phyloP scores from a whole-genome alignment of 2,888 invertebrate species.

The Cephalotes varians region DNA sequence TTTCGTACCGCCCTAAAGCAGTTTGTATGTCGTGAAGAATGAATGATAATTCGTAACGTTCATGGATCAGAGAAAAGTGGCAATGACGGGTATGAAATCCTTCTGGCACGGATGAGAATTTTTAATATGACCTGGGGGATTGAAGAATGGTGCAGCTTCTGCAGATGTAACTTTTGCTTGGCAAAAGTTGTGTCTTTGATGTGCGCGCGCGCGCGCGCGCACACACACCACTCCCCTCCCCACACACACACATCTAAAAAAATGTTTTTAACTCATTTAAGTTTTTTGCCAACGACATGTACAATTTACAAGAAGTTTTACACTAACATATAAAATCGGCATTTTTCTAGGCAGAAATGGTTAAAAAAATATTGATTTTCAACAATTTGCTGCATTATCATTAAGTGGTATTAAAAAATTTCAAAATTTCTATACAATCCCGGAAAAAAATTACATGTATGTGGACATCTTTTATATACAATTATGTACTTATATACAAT shows the following conservation, averaged over 20 bases:
- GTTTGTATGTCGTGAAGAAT: slow-evolving; percentile 62
- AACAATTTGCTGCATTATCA: not conserved
- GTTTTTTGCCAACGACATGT: not conserved
- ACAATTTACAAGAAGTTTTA: not conserved
- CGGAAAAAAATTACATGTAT: too few relatives aligned
- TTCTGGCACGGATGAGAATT: slow-evolving; percentile 40
- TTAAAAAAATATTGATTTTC: not conserved
- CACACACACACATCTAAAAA: not conserved
- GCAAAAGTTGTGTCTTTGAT: not conserved
- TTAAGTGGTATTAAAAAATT: not conserved
- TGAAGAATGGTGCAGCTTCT: slow-evolving; percentile 14
- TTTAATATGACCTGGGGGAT: slow-evolving; percentile 42
- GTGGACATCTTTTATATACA: too few relatives aligned
- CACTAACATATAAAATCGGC: not conserved
- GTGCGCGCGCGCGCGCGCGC: too few relatives aligned
- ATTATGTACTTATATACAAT: too few relatives aligned
- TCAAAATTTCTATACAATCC: too few relatives aligned
- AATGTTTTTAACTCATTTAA: slow-evolving; percentile 1
- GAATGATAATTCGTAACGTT: slow-evolving; percentile 66
- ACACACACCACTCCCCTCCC: too few relatives aligned
- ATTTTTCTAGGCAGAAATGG: not conserved
- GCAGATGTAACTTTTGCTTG: not conserved
- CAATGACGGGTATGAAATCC: slow-evolving; percentile 46
- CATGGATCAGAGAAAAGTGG: slow-evolving; percentile 34
- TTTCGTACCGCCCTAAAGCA: slow-evolving; percentile 57